Evolutionary conservation across 2,797 vertebrate genomes (phyloP).

Genomic region (Melanotaenia trifasciata): DNA sequence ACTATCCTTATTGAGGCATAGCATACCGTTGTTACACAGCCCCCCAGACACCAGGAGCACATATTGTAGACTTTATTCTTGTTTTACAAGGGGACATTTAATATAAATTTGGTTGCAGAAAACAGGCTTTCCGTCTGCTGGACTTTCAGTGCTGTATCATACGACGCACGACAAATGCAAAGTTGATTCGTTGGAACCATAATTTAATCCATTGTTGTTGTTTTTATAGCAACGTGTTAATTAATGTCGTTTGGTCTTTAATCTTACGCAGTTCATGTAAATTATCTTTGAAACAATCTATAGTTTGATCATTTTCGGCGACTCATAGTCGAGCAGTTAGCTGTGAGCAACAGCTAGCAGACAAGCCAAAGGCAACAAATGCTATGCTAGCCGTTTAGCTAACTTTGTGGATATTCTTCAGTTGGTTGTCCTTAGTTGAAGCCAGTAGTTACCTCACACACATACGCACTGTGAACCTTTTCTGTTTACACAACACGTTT

Average conservation of each 20-base stretch:
- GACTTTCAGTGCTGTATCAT: conserved; percentile 19
- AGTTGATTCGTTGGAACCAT: conserved; percentile 15
- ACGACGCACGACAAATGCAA: conserved; percentile 23
- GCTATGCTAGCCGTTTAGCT: conserved; percentile 60
- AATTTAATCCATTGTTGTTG: conserved; percentile 3
- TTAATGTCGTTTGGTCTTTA: neutral
- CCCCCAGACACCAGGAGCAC: conserved; percentile 2
- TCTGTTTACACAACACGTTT: neutral
- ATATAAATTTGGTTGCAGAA: neutral
- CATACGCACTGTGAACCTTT: neutral
- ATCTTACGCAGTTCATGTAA: conserved; percentile 41
- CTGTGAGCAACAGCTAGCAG: conserved; percentile 49
- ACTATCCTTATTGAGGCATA: neutral
- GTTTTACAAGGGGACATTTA: neutral
- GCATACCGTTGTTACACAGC: neutral
- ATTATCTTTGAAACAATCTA: neutral
- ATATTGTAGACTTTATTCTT: neutral
- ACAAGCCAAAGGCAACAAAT: conserved; percentile 53
- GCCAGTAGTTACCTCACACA: neutral
- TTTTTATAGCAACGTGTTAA: neutral
- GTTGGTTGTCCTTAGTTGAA: conserved; percentile 53
- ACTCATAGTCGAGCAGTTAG: conserved; percentile 21
- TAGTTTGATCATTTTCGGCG: conserved; percentile 30
- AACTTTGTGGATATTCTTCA: conserved; percentile 74
- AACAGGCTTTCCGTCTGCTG: neutral